These are phyloP conservation scores for Lydus trimaculatus DNA, from an alignment of 2,888 invertebrate species.

Conservation along the genomic window DNA sequence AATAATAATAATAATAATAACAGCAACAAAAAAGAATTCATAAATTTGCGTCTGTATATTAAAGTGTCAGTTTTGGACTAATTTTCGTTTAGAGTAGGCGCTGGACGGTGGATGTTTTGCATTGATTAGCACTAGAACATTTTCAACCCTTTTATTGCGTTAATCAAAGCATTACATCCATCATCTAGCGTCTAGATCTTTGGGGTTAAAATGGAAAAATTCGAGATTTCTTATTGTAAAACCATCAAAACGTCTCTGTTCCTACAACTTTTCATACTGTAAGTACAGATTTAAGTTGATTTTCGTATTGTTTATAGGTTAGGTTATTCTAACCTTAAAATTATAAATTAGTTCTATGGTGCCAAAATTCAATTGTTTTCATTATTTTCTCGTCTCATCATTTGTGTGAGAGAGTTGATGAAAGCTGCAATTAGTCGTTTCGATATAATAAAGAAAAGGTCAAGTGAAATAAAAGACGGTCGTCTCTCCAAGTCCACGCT, in stretches of 20 bases:
- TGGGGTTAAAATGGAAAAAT: not conserved
- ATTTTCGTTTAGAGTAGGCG: not conserved
- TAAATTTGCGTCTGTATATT: not conserved
- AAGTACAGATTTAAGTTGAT: not conserved
- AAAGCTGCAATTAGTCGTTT: constrained; percentile 1
- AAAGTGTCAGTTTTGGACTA: not conserved
- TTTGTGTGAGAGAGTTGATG: not conserved
- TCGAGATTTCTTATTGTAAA: too few relatives aligned
- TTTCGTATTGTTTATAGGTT: not conserved
- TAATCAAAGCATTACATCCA: not conserved
- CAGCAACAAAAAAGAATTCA: not conserved
- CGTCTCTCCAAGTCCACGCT: not conserved
- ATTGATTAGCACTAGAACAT: not conserved
- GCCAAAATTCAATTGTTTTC: not conserved
- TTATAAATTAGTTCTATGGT: not conserved
- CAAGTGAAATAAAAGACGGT: constrained; percentile 5
- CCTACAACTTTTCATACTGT: not conserved
- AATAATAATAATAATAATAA: not conserved
- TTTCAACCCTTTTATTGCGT: not conserved
- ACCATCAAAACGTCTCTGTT: too few relatives aligned
- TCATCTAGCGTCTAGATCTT: not conserved
- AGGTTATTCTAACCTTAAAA: not conserved
- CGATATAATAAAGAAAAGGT: not conserved
- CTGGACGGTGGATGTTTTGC: not conserved
- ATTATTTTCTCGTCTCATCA: not conserved